A percentile compares a stretch with the other conserved stretches of the same genome.
These are phyloP conservation scores for Drosophila atripex DNA, from an alignment of 2,888 invertebrate species.

Conservation along the genomic window DNA sequence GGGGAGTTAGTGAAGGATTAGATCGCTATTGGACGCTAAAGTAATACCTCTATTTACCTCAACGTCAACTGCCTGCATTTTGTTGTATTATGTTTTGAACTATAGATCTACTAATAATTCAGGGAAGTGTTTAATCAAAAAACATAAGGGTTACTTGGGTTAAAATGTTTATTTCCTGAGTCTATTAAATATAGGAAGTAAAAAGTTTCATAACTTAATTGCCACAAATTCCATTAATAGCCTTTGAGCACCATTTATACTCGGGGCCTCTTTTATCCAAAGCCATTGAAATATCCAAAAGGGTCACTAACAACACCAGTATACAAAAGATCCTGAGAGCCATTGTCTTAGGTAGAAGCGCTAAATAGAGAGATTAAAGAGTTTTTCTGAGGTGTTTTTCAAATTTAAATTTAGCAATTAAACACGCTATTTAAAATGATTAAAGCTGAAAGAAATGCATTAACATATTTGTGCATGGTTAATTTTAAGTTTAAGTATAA, in stretches of 20 bases:
- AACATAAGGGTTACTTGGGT: not conserved
- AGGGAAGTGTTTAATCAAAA: not conserved
- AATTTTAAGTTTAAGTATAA: not conserved
- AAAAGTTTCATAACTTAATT: not conserved
- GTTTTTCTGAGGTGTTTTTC: not conserved
- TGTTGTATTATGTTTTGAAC: constrained; percentile 2
- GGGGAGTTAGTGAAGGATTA: not conserved
- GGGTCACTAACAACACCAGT: not conserved
- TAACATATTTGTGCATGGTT: not conserved
- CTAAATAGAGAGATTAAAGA: not conserved
- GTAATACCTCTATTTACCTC: constrained; percentile 33
- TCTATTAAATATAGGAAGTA: not conserved
- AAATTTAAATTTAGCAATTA: not conserved
- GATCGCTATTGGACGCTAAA: no score
- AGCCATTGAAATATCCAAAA: not conserved
- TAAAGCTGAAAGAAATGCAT: not conserved
- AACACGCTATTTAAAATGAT: not conserved
- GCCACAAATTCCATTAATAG: not conserved
- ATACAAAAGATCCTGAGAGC: not conserved
- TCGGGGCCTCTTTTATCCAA: not conserved
- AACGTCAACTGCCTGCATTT: constrained; percentile 47
- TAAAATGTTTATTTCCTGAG: not conserved
- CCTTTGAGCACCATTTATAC: not conserved
- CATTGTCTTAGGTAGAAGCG: not conserved
- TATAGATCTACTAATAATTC: not conserved